Evolutionary conservation across 2,888 invertebrate genomes (phyloP).

Genomic region (Troides aeacus): DNA sequence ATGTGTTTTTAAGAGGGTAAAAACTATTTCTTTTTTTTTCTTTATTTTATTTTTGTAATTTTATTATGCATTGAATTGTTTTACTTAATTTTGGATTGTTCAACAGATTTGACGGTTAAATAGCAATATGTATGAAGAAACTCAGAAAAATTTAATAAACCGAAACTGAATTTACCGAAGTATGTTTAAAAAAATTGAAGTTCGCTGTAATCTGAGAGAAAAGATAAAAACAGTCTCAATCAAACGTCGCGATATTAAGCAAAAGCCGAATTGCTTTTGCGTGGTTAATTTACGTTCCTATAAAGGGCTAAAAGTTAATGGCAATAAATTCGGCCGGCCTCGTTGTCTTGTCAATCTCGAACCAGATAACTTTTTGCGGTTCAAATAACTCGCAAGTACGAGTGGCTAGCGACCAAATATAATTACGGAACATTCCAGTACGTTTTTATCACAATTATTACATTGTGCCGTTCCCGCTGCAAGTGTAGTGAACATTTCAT

Average conservation of each 20-base stretch:
- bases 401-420: conserved; percentile 54
- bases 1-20: no score
- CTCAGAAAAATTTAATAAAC: not conserved
- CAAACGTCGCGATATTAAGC: not conserved
- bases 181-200: conserved; percentile 28
- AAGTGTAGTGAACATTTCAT: conserved; percentile 55
- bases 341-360: conserved; percentile 49
- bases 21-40: no score
- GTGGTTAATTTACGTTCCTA: conserved; percentile 19
- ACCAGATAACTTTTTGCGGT: conserved; percentile 49
- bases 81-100: no score
- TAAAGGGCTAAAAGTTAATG: conserved; percentile 13
- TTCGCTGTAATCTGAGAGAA: conserved; percentile 38
- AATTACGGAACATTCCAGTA: conserved; percentile 69
- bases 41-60: no score
- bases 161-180: not conserved
- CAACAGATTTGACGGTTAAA: no score
- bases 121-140: no score
- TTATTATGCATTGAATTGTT: no score
- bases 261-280: conserved; percentile 13
- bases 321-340: conserved; percentile 19
- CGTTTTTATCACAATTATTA: conserved; percentile 72
- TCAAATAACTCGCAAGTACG: conserved; percentile 50
- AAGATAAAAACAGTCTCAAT: not conserved
- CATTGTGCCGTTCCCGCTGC: conserved; percentile 56